These are phyloP conservation scores for Melanostoma scalare DNA, from an alignment of 2,888 invertebrate genomes.

Conservation along the genomic window DNA sequence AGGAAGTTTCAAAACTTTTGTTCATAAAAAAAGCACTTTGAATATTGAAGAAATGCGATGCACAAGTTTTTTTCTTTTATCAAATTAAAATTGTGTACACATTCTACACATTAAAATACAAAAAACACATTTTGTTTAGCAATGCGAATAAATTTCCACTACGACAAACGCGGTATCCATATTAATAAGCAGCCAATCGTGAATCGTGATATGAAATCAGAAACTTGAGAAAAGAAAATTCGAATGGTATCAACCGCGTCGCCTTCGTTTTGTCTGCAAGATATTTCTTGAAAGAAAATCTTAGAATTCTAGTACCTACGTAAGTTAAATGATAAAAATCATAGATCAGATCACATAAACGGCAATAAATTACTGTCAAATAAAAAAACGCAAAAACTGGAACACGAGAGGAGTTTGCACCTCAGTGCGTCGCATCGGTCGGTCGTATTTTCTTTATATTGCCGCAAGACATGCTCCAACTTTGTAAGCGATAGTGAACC, in stretches of 20 bases:
- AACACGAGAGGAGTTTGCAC: conserved; percentile 34
- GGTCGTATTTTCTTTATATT: not conserved
- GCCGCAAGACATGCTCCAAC: conserved; percentile 20
- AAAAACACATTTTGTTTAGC: conserved; percentile 26
- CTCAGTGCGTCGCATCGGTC: not conserved
- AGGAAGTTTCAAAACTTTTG: not conserved
- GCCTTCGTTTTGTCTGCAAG: not conserved
- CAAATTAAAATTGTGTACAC: conserved; percentile 41
- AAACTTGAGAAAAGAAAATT: conserved; percentile 44
- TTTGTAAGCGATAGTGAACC: conserved; percentile 28
- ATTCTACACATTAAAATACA: conserved; percentile 15
- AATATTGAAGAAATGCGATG: not conserved
- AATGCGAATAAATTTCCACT: conserved; percentile 40
- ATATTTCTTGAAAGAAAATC: conserved; percentile 14
- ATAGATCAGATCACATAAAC: not conserved
- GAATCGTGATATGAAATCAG: conserved; percentile 35
- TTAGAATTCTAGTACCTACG: not conserved
- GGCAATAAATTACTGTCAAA: conserved; percentile 29
- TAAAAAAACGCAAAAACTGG: conserved; percentile 24
- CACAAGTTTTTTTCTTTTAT: not conserved
- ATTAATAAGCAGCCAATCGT: conserved; percentile 43
- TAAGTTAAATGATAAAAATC: not conserved
- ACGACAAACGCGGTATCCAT: conserved; percentile 56
- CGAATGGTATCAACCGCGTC: conserved; percentile 23
- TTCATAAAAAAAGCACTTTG: not conserved